A percentile compares a stretch with the other conserved stretches of the same genome.
These are phyloP conservation scores for Alviniconcha marisindica DNA, from an alignment of 1,140 invertebrate species.

Conservation along the genomic window DNA sequence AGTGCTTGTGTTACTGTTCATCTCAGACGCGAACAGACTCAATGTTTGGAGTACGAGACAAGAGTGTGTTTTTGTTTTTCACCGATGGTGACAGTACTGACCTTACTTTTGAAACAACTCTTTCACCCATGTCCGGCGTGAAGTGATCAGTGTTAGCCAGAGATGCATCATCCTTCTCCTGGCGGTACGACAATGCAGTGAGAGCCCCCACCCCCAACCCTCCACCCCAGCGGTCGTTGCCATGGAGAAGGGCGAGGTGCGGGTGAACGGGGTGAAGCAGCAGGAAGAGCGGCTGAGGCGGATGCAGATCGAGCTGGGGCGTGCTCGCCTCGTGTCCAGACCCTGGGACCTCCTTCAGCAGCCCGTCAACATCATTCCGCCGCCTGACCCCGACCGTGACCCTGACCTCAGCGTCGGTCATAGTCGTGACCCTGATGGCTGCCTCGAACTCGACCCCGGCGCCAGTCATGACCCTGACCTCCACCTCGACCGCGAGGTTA, in stretches of 20 bases:
- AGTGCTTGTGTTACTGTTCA: no score
- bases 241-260: background rate
- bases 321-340: constrained; percentile 20
- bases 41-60: no score
- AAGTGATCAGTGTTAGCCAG: no score
- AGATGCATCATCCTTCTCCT: no score
- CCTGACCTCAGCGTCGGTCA: background rate
- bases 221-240: background rate
- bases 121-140: no score
- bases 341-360: constrained; percentile 10
- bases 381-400: constrained; percentile 14
- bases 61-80: no score
- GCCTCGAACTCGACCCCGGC: background rate
- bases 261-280: constrained; percentile 12
- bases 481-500: background rate
- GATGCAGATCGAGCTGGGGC: constrained; percentile 33
- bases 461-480: background rate
- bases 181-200: background rate
- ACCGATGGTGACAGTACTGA: no score
- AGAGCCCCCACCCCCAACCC: background rate
- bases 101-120: no score
- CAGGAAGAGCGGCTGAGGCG: constrained; percentile 22
- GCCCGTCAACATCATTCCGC: background rate
- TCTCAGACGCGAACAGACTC: no score
- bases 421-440: background rate